Conservation (phyloP, 1,140 invertebrate species). For the Amyelois transitella region DNA sequence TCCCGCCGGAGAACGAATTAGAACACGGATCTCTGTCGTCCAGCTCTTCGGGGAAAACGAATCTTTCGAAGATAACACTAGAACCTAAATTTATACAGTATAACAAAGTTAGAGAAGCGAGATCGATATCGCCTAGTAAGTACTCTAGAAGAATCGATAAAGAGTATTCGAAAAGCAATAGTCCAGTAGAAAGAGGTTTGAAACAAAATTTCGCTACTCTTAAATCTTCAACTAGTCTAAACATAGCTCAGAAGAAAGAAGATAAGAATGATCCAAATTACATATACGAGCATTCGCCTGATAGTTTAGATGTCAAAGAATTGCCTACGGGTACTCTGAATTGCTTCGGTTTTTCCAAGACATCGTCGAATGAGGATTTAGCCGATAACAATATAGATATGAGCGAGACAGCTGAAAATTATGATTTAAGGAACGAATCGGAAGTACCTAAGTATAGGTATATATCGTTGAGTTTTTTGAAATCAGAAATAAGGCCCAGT, state of each 20-base stretch:
- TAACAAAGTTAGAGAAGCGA: conserved; percentile 48
- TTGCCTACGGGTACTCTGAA: conserved; percentile 51
- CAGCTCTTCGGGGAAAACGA: conserved; percentile 52
- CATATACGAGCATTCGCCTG: conserved; percentile 69
- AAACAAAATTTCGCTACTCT: conserved; percentile 56
- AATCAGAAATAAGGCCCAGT: conserved; percentile 80
- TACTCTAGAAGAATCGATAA: conserved; percentile 46
- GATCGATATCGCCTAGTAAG: conserved; percentile 61
- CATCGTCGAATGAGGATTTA: conserved; percentile 52
- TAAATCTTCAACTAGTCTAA: conserved; percentile 46
- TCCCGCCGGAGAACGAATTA: conserved; percentile 58
- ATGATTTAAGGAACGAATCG: conserved; percentile 56
- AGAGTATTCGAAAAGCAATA: conserved; percentile 66
- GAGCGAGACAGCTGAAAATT: conserved; percentile 70
- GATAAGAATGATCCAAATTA: conserved; percentile 40
- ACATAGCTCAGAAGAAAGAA: conserved; percentile 37
- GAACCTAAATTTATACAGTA: conserved; percentile 42
- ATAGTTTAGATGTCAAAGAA: conserved; percentile 60
- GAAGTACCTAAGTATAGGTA: conserved; percentile 58
- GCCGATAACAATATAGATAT: conserved; percentile 58
- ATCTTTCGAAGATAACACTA: conserved; percentile 40
- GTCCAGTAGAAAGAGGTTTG: conserved; percentile 57
- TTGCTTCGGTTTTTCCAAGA: conserved; percentile 38
- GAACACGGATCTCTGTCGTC: conserved; percentile 59
- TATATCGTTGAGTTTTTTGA: conserved; percentile 63